phyloP scores from a whole-genome alignment of 1,140 invertebrate genomes.

The Leguminivora glycinivorella region DNA sequence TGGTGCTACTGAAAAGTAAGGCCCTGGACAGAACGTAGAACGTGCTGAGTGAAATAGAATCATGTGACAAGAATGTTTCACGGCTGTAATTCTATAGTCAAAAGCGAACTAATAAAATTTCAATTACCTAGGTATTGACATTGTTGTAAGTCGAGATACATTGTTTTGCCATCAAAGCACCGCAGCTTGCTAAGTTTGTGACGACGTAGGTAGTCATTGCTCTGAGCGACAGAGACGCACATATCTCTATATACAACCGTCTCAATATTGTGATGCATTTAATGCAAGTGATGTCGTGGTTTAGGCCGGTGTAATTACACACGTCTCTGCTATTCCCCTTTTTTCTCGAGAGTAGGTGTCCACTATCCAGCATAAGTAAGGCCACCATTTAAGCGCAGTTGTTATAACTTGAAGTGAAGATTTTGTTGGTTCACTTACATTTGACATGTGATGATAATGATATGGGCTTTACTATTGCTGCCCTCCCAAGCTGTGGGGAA shows the following conservation, averaged over 20 bases:
- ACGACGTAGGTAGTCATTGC: neutral
- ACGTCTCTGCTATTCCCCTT: constrained; percentile 28
- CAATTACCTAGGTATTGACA: neutral
- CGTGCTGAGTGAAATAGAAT: too few species aligned
- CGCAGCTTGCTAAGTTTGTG: constrained; percentile 43
- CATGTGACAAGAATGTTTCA: too few species aligned
- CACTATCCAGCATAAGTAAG: neutral
- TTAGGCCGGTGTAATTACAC: constrained; percentile 59
- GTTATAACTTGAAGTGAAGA: neutral
- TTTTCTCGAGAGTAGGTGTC: neutral
- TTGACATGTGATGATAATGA: neutral
- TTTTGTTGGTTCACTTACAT: neutral
- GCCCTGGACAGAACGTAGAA: too few species aligned
- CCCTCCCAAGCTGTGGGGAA: neutral
- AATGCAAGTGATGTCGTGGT: constrained; percentile 15
- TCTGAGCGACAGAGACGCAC: constrained; percentile 16
- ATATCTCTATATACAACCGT: neutral
- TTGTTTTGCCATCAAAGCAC: constrained; percentile 24
- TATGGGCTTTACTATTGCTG: neutral
- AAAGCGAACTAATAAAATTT: too few species aligned
- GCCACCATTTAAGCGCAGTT: neutral
- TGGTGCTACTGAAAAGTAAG: too few species aligned
- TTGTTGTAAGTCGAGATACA: neutral
- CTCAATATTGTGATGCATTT: constrained; percentile 12
- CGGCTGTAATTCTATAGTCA: too few species aligned